A percentile compares a stretch with the other conserved stretches of the same genome.
These are phyloP conservation scores for Cydia amplana DNA, from an alignment of 1,140 invertebrate species.

Conservation along the genomic window DNA sequence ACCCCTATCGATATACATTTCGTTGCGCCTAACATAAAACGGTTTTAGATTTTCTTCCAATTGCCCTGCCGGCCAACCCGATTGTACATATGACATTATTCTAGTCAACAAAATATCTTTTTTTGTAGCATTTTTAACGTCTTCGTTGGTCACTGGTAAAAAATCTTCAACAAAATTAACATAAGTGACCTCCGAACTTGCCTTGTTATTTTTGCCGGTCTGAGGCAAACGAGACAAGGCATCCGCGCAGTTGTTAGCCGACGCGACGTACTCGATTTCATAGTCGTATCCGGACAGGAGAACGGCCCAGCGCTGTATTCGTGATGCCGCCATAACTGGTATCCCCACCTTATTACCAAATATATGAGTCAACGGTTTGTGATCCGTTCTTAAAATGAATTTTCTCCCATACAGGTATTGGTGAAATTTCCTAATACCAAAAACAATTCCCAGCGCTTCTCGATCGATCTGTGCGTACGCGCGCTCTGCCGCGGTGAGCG, in stretches of 20 bases:
- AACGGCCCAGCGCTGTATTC: conserved; percentile 9
- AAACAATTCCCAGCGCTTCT: conserved; percentile 51
- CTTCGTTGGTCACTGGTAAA: too few relatives aligned
- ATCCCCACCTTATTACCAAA: too few relatives aligned
- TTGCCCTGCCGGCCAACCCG: conserved; percentile 21
- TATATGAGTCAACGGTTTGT: too few relatives aligned
- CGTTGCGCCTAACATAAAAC: conserved; percentile 19
- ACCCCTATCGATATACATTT: conserved; percentile 24
- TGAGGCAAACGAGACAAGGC: conserved; percentile 20
- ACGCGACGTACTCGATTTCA: conserved; percentile 20
- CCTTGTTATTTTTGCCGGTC: background rate
- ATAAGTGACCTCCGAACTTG: too few relatives aligned
- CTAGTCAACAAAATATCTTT: background rate
- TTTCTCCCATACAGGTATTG: conserved; percentile 27
- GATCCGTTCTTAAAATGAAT: background rate
- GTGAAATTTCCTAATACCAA: conserved; percentile 34
- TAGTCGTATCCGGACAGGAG: too few relatives aligned
- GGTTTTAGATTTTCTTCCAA: conserved; percentile 26
- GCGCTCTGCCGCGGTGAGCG: conserved; percentile 51
- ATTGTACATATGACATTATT: background rate
- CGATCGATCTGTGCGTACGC: conserved; percentile 58
- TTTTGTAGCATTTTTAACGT: background rate
- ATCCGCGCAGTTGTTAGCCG: conserved; percentile 22
- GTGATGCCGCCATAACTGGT: conserved; percentile 9
- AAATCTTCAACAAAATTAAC: too few relatives aligned